These are phyloP conservation scores for Callocephalon fimbriatum DNA, from an alignment of 2,113 vertebrate species.

Conservation along the genomic window DNA sequence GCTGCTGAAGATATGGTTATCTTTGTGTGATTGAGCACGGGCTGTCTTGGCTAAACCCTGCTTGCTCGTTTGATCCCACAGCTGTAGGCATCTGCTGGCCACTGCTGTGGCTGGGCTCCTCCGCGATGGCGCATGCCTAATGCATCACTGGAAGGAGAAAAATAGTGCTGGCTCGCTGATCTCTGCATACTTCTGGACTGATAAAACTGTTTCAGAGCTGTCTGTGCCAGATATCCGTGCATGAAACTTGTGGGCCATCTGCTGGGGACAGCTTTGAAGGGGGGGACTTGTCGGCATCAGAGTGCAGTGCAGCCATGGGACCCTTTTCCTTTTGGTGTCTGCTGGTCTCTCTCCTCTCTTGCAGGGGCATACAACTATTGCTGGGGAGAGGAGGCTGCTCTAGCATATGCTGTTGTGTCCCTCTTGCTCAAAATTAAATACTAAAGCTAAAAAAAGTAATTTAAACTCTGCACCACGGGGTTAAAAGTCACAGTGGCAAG, in stretches of 20 bases:
- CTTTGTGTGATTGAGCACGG: neutral
- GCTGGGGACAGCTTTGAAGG: neutral
- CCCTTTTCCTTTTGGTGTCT: neutral
- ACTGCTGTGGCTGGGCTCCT: neutral
- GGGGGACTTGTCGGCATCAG: fast-evolving
- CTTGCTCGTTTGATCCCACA: neutral
- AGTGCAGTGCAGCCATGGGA: fast-evolving
- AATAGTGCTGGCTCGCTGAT: neutral
- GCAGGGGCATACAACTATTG: neutral
- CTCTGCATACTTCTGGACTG: neutral
- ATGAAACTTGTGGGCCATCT: neutral
- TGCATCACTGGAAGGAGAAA: neutral
- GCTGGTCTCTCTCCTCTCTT: fast-evolving
- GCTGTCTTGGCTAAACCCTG: neutral
- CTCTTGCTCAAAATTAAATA: neutral
- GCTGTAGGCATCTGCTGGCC: neutral
- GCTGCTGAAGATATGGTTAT: conserved; percentile 42
- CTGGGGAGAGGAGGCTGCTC: neutral
- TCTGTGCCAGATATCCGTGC: neutral
- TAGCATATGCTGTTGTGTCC: neutral
- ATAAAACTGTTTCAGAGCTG: neutral
- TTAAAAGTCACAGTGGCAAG: neutral
- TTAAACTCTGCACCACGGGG: fast-evolving
- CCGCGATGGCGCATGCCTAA: neutral
- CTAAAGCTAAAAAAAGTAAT: neutral